phyloP scores from a whole-genome alignment of 53 echinoderm and acorn worm genomes.

The Paracentrotus lividus region DNA sequence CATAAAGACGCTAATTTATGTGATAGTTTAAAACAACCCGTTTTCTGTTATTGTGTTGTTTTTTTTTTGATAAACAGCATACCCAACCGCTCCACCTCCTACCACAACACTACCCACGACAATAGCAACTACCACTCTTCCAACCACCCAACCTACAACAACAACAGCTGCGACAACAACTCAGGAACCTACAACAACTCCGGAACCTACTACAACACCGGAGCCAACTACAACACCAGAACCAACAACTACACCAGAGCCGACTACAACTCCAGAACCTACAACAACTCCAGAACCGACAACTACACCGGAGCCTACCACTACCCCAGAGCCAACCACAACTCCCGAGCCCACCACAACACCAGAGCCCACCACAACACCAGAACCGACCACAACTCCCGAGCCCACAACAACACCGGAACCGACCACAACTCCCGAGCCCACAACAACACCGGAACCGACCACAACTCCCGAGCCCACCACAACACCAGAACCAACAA shows the following conservation, averaged over 20 bases:
- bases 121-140: conserved; percentile 17
- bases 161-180: conserved; percentile 58
- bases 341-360: conserved; percentile 52
- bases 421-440: conserved; percentile 59
- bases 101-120: conserved; percentile 56
- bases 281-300: conserved; percentile 45
- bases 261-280: conserved; percentile 45
- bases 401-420: conserved; percentile 52
- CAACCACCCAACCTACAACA: conserved; percentile 46
- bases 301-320: conserved; percentile 51
- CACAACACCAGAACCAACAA: conserved; percentile 64
- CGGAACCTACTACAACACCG: conserved; percentile 54
- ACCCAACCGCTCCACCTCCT: conserved; percentile 67
- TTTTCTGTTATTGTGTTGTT: neutral
- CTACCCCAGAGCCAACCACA: conserved; percentile 55
- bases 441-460: conserved; percentile 57
- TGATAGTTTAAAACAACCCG: neutral
- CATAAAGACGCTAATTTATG: neutral
- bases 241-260: conserved; percentile 53
- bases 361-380: conserved; percentile 50
- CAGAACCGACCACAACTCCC: conserved; percentile 40
- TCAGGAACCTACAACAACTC: conserved; percentile 48
- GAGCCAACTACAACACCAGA: conserved; percentile 48
- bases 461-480: conserved; percentile 61
- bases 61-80: conserved; percentile 18